phyloP scores from a whole-genome alignment of 2,797 vertebrate genomes.

The Gymnocypris eckloni region DNA sequence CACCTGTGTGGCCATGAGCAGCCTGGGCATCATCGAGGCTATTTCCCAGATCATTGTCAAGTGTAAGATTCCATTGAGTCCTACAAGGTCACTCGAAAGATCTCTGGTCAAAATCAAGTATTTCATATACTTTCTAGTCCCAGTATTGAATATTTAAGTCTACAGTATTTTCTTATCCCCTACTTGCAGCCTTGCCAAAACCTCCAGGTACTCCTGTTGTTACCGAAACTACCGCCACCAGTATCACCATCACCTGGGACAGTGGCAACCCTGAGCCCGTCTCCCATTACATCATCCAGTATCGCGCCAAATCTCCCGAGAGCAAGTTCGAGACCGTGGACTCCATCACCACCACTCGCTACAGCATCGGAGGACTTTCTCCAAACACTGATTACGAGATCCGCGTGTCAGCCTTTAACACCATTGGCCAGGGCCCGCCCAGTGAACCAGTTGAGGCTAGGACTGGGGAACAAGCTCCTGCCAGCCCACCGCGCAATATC shows the following conservation, averaged over 20 bases:
- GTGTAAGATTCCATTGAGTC: slow-evolving; percentile 81
- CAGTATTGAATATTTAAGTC: not conserved
- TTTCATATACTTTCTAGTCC: not conserved
- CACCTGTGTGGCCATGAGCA: slow-evolving; percentile 99
- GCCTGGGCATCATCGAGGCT: slow-evolving; percentile 96
- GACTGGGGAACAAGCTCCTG: slow-evolving; percentile 95
- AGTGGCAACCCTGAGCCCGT: slow-evolving; percentile 97
- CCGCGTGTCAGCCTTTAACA: slow-evolving; percentile 94
- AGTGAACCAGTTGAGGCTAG: slow-evolving; percentile 93
- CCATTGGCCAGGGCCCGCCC: slow-evolving; percentile 95
- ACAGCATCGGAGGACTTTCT: slow-evolving; percentile 97
- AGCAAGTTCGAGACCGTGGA: slow-evolving; percentile 96
- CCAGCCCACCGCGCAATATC: slow-evolving; percentile 93
- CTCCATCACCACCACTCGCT: slow-evolving; percentile 96
- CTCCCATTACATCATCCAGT: slow-evolving; percentile 96
- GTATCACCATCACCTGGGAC: slow-evolving; percentile 99
- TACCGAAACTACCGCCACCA: slow-evolving; percentile 97
- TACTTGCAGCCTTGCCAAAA: slow-evolving; percentile 90
- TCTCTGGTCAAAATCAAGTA: slow-evolving; percentile 1
- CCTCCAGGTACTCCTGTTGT: slow-evolving; percentile 94
- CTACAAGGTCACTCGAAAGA: not conserved
- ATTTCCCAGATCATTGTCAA: slow-evolving; percentile 98
- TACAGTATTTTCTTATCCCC: not conserved
- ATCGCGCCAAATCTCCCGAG: slow-evolving; percentile 93
- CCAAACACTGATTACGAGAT: slow-evolving; percentile 98